These are phyloP conservation scores for Numenius phaeopus DNA, from an alignment of 2,797 vertebrate species.

Conservation along the genomic window DNA sequence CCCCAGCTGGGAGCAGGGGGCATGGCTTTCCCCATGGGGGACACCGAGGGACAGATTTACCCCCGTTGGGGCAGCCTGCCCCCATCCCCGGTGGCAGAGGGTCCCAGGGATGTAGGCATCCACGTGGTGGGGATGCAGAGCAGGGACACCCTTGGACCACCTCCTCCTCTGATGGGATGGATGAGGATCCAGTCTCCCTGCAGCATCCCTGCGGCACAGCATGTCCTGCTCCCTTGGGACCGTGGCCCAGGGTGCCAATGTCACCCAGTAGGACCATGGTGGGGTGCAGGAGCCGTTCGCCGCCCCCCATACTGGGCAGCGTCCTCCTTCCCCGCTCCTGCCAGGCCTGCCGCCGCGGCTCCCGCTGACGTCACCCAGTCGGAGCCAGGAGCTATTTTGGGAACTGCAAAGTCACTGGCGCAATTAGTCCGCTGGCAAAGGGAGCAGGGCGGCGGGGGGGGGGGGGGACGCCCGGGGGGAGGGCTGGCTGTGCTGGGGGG, in stretches of 20 bases:
- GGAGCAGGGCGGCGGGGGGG: not conserved
- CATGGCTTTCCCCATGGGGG: rapidly evolving
- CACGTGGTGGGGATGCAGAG: rapidly evolving
- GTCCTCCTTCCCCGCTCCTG: not conserved
- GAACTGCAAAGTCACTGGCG: conserved; percentile 68
- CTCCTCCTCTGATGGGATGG: rapidly evolving
- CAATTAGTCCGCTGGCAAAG: conserved; percentile 48
- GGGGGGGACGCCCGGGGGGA: not conserved
- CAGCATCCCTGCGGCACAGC: not conserved
- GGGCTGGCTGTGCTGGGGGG: not conserved
- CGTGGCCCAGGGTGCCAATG: not conserved
- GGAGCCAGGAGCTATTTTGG: conserved; percentile 66
- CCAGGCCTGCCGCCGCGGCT: not conserved
- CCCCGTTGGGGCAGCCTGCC: rapidly evolving
- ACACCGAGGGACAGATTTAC: not conserved
- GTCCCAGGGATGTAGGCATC: rapidly evolving
- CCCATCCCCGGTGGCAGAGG: rapidly evolving
- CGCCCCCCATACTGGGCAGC: rapidly evolving
- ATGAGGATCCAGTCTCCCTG: rapidly evolving
- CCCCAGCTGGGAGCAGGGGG: too few relatives aligned
- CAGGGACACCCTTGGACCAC: not conserved
- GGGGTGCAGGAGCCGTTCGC: rapidly evolving
- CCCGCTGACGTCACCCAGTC: not conserved
- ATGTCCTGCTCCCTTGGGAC: rapidly evolving
- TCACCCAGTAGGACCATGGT: rapidly evolving